Base-by-base conservation (phyloP, 2,797 vertebrate genomes). In the Eulemur coronatus region DNA sequence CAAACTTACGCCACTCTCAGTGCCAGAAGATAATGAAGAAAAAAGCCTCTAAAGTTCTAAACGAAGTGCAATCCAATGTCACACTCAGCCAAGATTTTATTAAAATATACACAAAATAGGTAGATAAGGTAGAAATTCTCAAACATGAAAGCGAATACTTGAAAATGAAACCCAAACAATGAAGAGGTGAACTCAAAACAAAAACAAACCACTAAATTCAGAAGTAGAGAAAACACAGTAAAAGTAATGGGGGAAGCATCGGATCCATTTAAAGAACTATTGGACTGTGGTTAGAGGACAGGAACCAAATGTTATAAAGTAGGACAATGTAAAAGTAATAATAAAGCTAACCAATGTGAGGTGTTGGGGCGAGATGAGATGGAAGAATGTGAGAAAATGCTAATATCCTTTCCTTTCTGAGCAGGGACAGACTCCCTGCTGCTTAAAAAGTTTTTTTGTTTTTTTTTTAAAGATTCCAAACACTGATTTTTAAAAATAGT, bases 401-500 rank as follows among this genome's bases (percentile, higher is more conserved):
- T 92, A 76, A 65, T 78, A 85, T 79, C n/a, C 20, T 92, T 43
- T 55, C 28, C 14, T 46, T 75, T 82, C 41, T 91, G 80, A 94
- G 7, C 30, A 84, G 87, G 81, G 82, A 79, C 76, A 86, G 69
- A 89, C 33, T 92, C 57, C 38, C n/a, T 86, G n/a, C 28, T 87
- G 69, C 89, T 93, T 89, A 95, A 96, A 96, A 48, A 76, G 48
- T 52, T 90, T 46, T 46, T 46, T 46, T 46, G n/a, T 28, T 10
- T 10, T 84, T 61, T 91, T 28, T 10, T 67, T 78, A 75, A 92
- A 59, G 17, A 76, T 65, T 87, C 41, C 17, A 88, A 95, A 79
- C 22, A 81, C 50, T 72, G 73, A 93, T 96, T 92, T 93, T 65
- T 70, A 76, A 69, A 72, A 94, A 67, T 67, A 84, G n/a, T 87